Conservation (phyloP, 1,140 invertebrate species). For the Lepidurus apus region DNA sequence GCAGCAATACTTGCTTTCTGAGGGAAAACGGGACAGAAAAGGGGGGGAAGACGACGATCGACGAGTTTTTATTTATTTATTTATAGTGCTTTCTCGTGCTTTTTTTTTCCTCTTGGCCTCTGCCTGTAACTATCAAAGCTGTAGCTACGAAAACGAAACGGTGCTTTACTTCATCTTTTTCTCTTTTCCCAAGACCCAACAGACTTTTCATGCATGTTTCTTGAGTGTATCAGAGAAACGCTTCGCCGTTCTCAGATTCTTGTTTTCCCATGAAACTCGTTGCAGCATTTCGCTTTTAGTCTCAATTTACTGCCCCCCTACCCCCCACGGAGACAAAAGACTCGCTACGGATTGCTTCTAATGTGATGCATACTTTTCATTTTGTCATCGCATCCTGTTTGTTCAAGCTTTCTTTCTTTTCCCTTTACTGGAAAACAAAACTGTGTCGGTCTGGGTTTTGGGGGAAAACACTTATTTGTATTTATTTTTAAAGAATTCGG, state of each 20-base stretch:
- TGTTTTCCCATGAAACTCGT: background rate
- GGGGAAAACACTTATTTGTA: no score
- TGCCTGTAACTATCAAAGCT: background rate
- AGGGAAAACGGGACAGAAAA: background rate
- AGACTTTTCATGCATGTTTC: background rate
- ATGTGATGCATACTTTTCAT: background rate
- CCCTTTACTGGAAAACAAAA: no score
- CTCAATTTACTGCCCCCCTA: background rate
- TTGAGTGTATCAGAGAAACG: background rate
- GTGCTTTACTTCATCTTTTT: background rate
- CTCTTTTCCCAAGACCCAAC: background rate
- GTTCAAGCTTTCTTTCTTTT: no score
- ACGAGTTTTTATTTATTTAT: conserved; percentile 3
- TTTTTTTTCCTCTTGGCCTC: background rate
- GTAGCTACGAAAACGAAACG: background rate
- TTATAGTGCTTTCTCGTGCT: background rate
- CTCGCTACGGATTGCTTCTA: background rate
- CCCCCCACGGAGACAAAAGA: background rate
- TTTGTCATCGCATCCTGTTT: no score
- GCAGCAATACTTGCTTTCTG: background rate
- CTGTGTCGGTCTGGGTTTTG: no score
- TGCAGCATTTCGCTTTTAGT: background rate
- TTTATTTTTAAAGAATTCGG: no score
- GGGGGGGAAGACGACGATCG: background rate
- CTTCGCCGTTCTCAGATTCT: background rate